Evolutionary conservation across 1,140 invertebrate species (phyloP).

Genomic region (Drosophila lini): DNA sequence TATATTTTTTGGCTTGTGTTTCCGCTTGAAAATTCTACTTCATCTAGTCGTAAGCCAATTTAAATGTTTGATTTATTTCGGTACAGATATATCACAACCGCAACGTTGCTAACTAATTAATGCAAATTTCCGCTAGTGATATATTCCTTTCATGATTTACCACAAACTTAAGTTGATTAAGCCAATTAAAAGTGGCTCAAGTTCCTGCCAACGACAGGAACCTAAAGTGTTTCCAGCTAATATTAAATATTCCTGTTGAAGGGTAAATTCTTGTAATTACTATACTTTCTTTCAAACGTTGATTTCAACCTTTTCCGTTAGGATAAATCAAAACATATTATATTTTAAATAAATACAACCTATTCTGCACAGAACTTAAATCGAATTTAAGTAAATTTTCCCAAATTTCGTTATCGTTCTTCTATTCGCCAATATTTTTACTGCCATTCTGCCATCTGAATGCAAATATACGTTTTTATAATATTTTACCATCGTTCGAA

Average conservation of each 20-base stretch:
- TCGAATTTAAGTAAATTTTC: background rate
- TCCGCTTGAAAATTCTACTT: conserved; percentile 28
- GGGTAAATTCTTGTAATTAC: too few species aligned
- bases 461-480: conserved; percentile 9
- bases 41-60: conserved; percentile 37
- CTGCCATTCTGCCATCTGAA: background rate
- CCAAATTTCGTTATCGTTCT: background rate
- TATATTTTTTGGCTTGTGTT: conserved; percentile 2
- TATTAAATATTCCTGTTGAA: background rate
- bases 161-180: conserved; percentile 14
- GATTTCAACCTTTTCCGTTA: background rate
- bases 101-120: conserved; percentile 17
- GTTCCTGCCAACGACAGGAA: background rate
- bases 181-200: conserved; percentile 7
- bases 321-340: background rate
- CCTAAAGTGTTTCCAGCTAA: background rate
- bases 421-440: background rate
- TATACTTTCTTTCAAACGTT: too few species aligned
- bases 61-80: conserved; percentile 33
- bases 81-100: background rate
- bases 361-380: background rate
- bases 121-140: conserved; percentile 6
- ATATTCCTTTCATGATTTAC: conserved; percentile 4
- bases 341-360: background rate
- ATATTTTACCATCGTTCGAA: conserved; percentile 30